Percentiles rank a stretch among this genome's conserved stretches.
These are phyloP conservation scores for Numenius phaeopus DNA, from an alignment of 2,797 vertebrate species.

Conservation along the genomic window DNA sequence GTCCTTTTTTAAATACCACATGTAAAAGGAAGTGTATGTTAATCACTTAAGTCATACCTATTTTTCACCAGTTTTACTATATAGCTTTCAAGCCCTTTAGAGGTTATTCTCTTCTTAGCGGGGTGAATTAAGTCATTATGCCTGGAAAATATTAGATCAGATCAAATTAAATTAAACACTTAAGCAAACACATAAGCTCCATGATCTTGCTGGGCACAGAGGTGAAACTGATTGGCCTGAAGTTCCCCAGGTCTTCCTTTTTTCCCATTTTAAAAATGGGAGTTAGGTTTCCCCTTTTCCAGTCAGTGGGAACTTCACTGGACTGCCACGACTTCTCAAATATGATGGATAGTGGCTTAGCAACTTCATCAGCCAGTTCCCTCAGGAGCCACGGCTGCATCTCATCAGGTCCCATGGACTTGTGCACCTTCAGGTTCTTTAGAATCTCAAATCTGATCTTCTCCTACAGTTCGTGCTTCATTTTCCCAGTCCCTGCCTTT, in stretches of 20 bases:
- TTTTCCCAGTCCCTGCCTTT: not conserved
- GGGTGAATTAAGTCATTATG: not conserved
- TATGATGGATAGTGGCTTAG: not conserved
- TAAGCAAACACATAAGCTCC: not conserved
- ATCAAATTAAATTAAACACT: not conserved
- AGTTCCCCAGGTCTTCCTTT: not conserved
- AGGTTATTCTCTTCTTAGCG: not conserved
- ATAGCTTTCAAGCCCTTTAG: not conserved
- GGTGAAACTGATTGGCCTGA: not conserved
- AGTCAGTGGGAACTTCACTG: not conserved
- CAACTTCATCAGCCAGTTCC: not conserved
- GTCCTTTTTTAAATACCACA: not conserved
- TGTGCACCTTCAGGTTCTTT: not conserved
- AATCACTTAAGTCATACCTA: not conserved
- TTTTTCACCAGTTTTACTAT: not conserved
- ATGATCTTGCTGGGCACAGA: not conserved
- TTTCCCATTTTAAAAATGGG: not conserved
- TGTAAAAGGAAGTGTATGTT: not conserved
- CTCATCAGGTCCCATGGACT: not conserved
- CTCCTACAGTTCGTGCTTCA: not conserved
- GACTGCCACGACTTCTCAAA: not conserved
- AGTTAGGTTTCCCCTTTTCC: not conserved
- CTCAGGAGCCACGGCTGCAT: not conserved
- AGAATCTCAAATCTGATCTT: not conserved
- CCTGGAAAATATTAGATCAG: not conserved